Base-by-base conservation (phyloP, 2,113 vertebrate species). In the Melanocharis versteri region DNA sequence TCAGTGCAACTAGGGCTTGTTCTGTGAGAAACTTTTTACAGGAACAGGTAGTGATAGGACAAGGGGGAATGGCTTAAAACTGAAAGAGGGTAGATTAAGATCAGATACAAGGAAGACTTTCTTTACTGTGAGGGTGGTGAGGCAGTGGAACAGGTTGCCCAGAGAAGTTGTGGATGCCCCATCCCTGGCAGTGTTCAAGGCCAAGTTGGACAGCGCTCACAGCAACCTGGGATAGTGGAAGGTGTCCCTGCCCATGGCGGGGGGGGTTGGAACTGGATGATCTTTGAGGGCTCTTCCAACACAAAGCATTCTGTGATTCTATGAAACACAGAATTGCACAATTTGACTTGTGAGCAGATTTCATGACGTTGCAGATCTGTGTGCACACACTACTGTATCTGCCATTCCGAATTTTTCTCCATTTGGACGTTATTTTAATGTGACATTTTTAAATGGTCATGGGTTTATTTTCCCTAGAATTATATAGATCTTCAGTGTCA, bases 241-340 rank as follows among this genome's bases (percentile, higher is more conserved):
- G 27, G 4, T 35, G 18, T 47, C 20, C 21, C 13, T 47, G 40
- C 12, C 8, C 10, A 28, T 50, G 13, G 15, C 33, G 33, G 22
- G 33, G 33, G 2, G 6, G 13, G 1, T 45, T 47, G 20, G 11
- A 53, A 53, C 2, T 5, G 28, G 8, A 15, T 53, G 5, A n/a
- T 28, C 23, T 58, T 58, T 66, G 45, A 58, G 12, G 7, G 30
- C 6, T 3, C 15, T 58, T 35, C 39, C 39, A 75, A 53, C 2
- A 22, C 1, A 2, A 82, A 9, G 6, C 7, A 39, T 58, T 51
- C 12, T 58, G 19, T 39, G 60, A 53, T 45, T 66, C 33, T 45
- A 0, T 37, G 42, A 88, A 95, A 87, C 45, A 45, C 10, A 21
- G 28, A 82, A n/a, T 28, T 78, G 7, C 9, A 37, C 13, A 1